phyloP scores from a whole-genome alignment of 2,113 vertebrate species.

The Elgaria multicarinata region DNA sequence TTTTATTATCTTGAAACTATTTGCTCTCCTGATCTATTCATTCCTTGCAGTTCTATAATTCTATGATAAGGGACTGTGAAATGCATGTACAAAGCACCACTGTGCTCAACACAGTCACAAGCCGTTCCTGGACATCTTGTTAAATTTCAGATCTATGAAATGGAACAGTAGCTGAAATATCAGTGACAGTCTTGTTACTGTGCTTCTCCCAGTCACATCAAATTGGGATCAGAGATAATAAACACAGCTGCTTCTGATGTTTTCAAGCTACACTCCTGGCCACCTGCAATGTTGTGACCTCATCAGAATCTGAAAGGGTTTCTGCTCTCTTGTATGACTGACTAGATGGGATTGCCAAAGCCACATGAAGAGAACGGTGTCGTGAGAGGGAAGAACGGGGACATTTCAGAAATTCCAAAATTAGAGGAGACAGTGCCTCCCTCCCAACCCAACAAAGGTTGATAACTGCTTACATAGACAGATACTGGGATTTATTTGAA shows the following conservation, averaged over 20 bases:
- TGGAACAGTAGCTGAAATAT: background rate
- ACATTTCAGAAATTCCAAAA: background rate
- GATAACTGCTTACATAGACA: background rate
- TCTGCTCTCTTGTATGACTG: background rate
- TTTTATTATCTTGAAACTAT: background rate
- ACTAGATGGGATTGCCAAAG: background rate
- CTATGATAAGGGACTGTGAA: slow-evolving; percentile 26
- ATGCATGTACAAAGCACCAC: background rate
- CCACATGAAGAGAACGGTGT: background rate
- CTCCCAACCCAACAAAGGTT: background rate
- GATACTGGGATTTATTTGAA: background rate
- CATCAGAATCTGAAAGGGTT: slow-evolving; percentile 1
- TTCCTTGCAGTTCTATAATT: background rate
- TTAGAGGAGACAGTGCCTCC: background rate
- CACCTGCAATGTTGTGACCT: slow-evolving; percentile 1
- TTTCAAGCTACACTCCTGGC: slow-evolving; percentile 19
- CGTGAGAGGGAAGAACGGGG: background rate
- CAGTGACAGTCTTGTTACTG: slow-evolving; percentile 25
- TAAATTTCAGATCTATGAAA: slow-evolving; percentile 2
- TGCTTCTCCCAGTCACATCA: slow-evolving; percentile 38
- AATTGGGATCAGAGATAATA: slow-evolving; percentile 40
- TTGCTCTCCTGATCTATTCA: background rate
- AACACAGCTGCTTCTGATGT: slow-evolving; percentile 21
- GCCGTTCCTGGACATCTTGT: slow-evolving; percentile 33
- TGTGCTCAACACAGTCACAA: slow-evolving; percentile 41